Percentiles rank a stretch among this genome's conserved stretches.
These are phyloP conservation scores for Tetragonisca angustula DNA, from an alignment of 2,888 invertebrate species.

Conservation along the genomic window DNA sequence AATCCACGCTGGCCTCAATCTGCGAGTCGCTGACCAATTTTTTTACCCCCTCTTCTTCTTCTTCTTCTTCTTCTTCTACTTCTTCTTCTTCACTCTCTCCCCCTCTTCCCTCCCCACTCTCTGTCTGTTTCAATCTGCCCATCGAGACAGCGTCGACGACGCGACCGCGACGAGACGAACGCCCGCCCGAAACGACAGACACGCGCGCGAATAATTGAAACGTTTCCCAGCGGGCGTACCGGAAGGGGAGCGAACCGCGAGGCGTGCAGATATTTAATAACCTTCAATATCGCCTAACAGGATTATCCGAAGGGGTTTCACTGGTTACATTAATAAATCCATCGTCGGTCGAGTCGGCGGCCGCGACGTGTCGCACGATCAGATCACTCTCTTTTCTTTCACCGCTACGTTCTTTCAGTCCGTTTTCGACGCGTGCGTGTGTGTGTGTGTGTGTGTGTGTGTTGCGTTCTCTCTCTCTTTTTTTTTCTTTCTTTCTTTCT, in stretches of 20 bases:
- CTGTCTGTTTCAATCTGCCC: too few species aligned
- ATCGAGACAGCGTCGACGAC: neutral
- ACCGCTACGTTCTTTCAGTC: slow-evolving; percentile 28
- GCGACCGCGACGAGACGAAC: neutral
- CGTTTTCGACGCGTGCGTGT: neutral
- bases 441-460: neutral
- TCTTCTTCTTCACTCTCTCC: neutral
- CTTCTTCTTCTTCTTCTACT: neutral
- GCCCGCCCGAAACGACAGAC: neutral
- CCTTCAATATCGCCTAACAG: slow-evolving; percentile 80
- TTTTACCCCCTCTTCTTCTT: neutral
- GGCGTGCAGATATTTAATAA: slow-evolving; percentile 79
- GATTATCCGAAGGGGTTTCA: slow-evolving; percentile 82
- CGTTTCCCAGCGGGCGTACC: slow-evolving; percentile 24
- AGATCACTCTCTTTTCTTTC: slow-evolving; percentile 55
- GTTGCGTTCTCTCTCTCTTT: too few species aligned
- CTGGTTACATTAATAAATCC: slow-evolving; percentile 80
- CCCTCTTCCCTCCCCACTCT: neutral
- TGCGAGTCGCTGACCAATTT: slow-evolving; percentile 56
- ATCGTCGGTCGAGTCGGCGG: slow-evolving; percentile 63
- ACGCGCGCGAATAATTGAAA: slow-evolving; percentile 68
- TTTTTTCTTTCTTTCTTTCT: neutral
- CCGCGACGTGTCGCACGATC: slow-evolving; percentile 63
- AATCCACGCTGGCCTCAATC: slow-evolving; percentile 67
- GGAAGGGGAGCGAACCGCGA: slow-evolving; percentile 18